Evolutionary conservation across 2,888 invertebrate species (phyloP).

Genomic region (Meloe dianella): DNA sequence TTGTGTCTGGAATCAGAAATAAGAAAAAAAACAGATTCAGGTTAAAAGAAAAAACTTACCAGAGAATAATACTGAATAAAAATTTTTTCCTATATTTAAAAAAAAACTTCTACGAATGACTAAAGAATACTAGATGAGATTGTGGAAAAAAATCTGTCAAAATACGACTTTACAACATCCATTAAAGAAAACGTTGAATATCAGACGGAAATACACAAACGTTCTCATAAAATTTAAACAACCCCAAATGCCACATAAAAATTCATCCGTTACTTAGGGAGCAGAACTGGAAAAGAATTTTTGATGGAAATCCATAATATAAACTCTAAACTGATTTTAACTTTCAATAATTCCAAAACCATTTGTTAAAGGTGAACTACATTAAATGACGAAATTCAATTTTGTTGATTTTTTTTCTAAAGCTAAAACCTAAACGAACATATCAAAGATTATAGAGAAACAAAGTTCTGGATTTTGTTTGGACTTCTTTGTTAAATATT

Average conservation of each 20-base stretch:
- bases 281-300: not conserved
- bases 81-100: not conserved
- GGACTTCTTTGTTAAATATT: conserved; percentile 17
- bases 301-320: not conserved
- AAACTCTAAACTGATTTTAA: not conserved
- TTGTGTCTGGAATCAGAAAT: conserved; percentile 63
- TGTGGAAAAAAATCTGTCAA: not conserved
- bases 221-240: conserved; percentile 4
- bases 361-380: not conserved
- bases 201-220: not conserved
- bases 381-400: not conserved
- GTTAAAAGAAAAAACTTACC: not conserved
- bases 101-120: not conserved
- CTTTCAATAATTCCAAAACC: not conserved
- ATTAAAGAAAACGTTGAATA: not conserved
- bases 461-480: conserved; percentile 9
- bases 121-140: not conserved
- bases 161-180: conserved; percentile 2
- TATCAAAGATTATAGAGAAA: not conserved
- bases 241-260: not conserved
- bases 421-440: not conserved
- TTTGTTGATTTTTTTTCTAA: not conserved
- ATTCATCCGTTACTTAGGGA: not conserved
- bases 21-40: not conserved
- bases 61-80: not conserved